phyloP scores from a whole-genome alignment of 2,888 invertebrate genomes.

The Agriopis marginaria region DNA sequence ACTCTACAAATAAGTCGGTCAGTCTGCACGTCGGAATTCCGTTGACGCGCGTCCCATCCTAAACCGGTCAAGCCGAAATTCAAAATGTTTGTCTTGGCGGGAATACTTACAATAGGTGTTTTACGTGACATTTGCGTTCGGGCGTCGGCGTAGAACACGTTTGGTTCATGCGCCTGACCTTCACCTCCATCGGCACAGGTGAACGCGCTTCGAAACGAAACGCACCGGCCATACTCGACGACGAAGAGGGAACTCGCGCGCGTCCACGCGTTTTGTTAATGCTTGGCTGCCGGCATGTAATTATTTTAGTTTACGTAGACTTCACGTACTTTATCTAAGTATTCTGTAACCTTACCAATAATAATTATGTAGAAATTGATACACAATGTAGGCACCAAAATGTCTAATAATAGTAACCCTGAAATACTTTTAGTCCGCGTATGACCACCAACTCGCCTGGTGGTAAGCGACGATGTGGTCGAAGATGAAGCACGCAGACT shows the following conservation, averaged over 20 bases:
- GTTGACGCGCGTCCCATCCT: conserved; percentile 53
- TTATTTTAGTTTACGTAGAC: background rate
- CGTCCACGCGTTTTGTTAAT: conserved; percentile 33
- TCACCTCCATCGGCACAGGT: conserved; percentile 79
- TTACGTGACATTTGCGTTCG: conserved; percentile 73
- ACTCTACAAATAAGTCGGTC: background rate
- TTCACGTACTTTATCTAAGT: background rate
- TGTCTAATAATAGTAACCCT: too few species aligned
- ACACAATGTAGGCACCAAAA: too few species aligned
- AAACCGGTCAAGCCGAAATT: conserved; percentile 76
- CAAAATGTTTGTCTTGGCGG: conserved; percentile 77
- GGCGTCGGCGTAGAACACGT: conserved; percentile 53
- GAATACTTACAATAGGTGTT: conserved; percentile 61
- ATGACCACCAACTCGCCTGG: too few species aligned
- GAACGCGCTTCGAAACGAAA: conserved; percentile 65
- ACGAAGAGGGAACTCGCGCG: conserved; percentile 29
- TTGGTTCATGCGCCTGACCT: conserved; percentile 74
- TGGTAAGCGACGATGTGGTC: too few species aligned
- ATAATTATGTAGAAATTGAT: too few species aligned
- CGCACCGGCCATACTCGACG: conserved; percentile 40
- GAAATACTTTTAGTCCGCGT: too few species aligned
- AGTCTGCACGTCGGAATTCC: conserved; percentile 56
- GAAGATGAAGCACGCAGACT: too few species aligned
- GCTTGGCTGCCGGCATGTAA: conserved; percentile 30
- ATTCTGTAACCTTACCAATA: too few species aligned